Conservation (phyloP, 2,888 invertebrate genomes). For the Plemyria rubiginata region DNA sequence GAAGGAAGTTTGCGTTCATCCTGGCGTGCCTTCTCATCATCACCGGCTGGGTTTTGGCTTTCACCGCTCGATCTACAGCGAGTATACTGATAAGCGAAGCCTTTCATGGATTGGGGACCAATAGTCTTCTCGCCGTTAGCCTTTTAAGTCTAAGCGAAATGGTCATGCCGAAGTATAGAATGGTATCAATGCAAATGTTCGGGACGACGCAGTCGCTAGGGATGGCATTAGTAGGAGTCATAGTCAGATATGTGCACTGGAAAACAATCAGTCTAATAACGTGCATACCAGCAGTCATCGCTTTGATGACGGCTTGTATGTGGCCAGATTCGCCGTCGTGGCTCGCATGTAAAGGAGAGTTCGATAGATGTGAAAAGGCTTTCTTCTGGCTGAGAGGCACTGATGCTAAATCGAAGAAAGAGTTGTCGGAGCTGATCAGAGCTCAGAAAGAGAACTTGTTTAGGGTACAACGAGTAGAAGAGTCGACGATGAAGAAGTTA, state of each 20-base stretch:
- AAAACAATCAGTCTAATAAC: slow-evolving; percentile 31
- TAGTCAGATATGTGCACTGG: slow-evolving; percentile 30
- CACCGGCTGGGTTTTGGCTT: slow-evolving; percentile 39
- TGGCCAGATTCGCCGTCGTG: slow-evolving; percentile 43
- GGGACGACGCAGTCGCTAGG: slow-evolving; percentile 20
- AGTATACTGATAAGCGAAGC: slow-evolving; percentile 37
- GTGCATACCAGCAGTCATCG: slow-evolving; percentile 24
- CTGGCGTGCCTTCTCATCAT: slow-evolving; percentile 36
- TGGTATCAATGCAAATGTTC: slow-evolving; percentile 16
- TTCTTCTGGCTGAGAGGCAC: slow-evolving; percentile 41
- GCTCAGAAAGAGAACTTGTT: slow-evolving; percentile 17
- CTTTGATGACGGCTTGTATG: slow-evolving; percentile 20
- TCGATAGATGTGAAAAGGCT: slow-evolving; percentile 31
- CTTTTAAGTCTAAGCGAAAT: slow-evolving; percentile 33
- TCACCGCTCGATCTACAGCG: slow-evolving; percentile 23
- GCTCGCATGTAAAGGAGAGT: slow-evolving; percentile 39
- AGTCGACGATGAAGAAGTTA: slow-evolving; percentile 1
- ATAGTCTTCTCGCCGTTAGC: slow-evolving; percentile 26
- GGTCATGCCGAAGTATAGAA: slow-evolving; percentile 28
- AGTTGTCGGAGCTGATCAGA: slow-evolving; percentile 27
- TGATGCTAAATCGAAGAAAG: slow-evolving; percentile 26
- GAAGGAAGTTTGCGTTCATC: slow-evolving; percentile 43
- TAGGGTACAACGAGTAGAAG: neutral
- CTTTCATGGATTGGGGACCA: slow-evolving; percentile 35
- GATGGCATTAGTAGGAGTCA: slow-evolving; percentile 19